Percentiles rank a stretch among this genome's conserved stretches.
Conservation (phyloP, 2,113 vertebrate genomes). For the Gopherus evgoodei region DNA sequence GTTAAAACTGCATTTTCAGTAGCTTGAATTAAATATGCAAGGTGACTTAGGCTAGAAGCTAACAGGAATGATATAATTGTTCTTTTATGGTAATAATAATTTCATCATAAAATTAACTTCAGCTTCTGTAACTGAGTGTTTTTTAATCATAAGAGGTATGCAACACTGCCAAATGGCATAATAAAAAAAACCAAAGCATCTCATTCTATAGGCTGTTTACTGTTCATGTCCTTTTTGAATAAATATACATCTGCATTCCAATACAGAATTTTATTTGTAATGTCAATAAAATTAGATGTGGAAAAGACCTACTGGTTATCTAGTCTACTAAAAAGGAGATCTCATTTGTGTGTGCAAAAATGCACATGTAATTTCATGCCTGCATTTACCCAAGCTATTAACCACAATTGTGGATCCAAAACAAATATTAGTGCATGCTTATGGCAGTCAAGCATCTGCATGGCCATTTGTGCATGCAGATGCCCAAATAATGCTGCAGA, state of each 20-base stretch:
- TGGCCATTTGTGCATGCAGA: constrained; percentile 1
- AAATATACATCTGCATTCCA: constrained; percentile 61
- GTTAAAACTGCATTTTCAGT: neutral
- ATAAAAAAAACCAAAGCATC: constrained; percentile 59
- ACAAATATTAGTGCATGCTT: neutral
- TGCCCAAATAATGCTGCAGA: neutral
- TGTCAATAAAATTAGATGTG: constrained; percentile 32
- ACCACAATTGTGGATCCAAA: neutral
- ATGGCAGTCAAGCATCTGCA: neutral
- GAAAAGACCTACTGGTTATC: neutral
- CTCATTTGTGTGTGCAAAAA: neutral
- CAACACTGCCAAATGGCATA: constrained; percentile 61
- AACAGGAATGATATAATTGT: constrained; percentile 26
- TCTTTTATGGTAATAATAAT: constrained; percentile 57
- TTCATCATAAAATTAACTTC: constrained; percentile 56
- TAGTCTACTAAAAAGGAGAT: neutral
- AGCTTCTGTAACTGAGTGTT: constrained; percentile 33
- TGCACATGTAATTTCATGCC: neutral
- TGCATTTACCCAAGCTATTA: neutral
- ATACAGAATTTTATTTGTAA: constrained; percentile 41
- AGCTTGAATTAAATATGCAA: neutral
- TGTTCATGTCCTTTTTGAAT: constrained; percentile 50
- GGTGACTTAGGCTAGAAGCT: neutral
- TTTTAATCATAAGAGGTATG: constrained; percentile 39
- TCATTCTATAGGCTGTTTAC: constrained; percentile 65